Base-by-base conservation (phyloP, 1,140 invertebrate genomes). In the Euura lappo region DNA sequence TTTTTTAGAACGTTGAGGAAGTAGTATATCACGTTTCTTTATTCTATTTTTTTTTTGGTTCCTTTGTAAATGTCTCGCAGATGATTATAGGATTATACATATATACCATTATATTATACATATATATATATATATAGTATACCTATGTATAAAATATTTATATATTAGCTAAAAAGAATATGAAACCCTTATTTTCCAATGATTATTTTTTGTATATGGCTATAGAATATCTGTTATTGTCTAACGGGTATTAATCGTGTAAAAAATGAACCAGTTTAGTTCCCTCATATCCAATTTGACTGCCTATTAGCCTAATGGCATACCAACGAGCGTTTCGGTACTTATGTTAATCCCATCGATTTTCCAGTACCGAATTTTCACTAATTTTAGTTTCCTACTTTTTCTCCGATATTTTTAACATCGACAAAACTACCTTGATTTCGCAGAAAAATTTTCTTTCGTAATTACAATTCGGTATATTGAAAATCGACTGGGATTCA, bases 101-200 rank as follows among this genome's bases (percentile, higher is more conserved):
- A 11, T 60, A 11, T 28, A 28, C 0, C 28, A 28, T 28, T 28
- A 28, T 28, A 28, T 28, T 28, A 28, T 28, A 28, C 28, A 28
- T 28, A 28, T 60, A 60, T 60, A 60, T n/a, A 60, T 60, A 60
- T 8, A 60, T 28, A 28, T 28, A 28, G 28, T 28, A 28, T 28
- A 28, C 28, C 28, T 28, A 28, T 28, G 28, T 28, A 28, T 60
- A 60, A 8, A 60, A 60, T 60, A 60, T 60, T 60, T 60, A 60
- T 60, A 60, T 6, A 60, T 60, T 60, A 60, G 51, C 51, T 8
- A 60, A 60, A 8, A n/a, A 28, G 28, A 28, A 28, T 28, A 60
- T 60, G 51, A 28, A 60, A 60, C 13, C 51, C 51, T 60, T 60
- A 60, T 60, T 60, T 60, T 60, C 51, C 8, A 60, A 60, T 60